These are phyloP conservation scores for Taxidea taxus DNA, from an alignment of 2,113 vertebrate genomes.

Conservation along the genomic window DNA sequence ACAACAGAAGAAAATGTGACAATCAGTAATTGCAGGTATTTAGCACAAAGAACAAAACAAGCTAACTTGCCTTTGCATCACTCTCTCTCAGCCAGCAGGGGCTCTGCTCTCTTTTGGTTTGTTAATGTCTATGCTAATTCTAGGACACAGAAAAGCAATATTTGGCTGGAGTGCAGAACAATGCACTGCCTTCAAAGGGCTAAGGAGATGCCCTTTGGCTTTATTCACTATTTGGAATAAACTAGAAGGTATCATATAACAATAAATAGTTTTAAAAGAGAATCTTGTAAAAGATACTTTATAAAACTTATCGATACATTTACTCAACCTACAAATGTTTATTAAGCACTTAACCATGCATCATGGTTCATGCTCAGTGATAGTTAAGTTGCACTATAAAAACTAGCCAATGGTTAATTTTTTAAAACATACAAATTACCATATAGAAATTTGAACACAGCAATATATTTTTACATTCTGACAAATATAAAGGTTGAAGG, in stretches of 20 bases:
- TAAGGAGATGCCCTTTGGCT: background rate
- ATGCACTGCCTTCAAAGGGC: background rate
- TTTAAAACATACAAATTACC: background rate
- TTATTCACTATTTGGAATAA: background rate
- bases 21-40: slow-evolving; percentile 47
- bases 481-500: slow-evolving; percentile 42
- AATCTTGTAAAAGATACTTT: background rate
- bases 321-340: slow-evolving; percentile 12
- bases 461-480: slow-evolving; percentile 50
- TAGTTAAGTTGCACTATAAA: slow-evolving; percentile 15
- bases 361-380: slow-evolving; percentile 18
- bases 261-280: background rate
- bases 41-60: slow-evolving; percentile 40
- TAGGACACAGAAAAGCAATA: background rate
- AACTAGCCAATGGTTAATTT: slow-evolving; percentile 51
- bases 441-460: background rate
- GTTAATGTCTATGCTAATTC: background rate
- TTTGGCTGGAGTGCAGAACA: background rate
- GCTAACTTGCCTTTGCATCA: background rate
- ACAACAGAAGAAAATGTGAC: slow-evolving; percentile 51
- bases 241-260: background rate
- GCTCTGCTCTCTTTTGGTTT: background rate
- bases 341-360: background rate
- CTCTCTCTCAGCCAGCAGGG: background rate
- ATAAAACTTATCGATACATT: background rate